phyloP scores from a whole-genome alignment of 2,888 invertebrate genomes.

The Unio pictorum region DNA sequence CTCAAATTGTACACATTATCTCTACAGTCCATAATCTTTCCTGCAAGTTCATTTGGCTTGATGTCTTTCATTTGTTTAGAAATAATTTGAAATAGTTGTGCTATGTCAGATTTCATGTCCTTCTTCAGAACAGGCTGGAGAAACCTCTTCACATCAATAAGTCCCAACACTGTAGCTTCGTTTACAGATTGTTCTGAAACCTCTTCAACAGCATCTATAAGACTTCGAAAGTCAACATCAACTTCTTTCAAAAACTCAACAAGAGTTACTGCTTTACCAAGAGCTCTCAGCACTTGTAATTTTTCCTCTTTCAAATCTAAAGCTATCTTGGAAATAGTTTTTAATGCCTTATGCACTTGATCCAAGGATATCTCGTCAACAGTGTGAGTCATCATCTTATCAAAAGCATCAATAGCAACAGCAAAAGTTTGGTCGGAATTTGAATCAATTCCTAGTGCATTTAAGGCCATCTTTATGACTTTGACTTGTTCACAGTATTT shows the following conservation, averaged over 20 bases:
- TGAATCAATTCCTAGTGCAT: background rate
- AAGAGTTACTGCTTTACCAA: slow-evolving; percentile 18
- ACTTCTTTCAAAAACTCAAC: slow-evolving; percentile 28
- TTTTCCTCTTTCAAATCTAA: slow-evolving; percentile 3
- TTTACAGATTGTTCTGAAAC: slow-evolving; percentile 45
- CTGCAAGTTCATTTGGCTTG: slow-evolving; percentile 16
- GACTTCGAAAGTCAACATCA: slow-evolving; percentile 42
- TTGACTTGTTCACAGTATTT: slow-evolving; percentile 4
- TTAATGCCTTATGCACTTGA: slow-evolving; percentile 12
- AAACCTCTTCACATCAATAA: slow-evolving; percentile 40
- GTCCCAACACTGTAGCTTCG: slow-evolving; percentile 41
- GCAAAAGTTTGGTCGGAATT: slow-evolving; percentile 8
- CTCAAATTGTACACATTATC: slow-evolving; percentile 37
- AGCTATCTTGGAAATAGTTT: background rate
- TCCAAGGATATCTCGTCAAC: slow-evolving; percentile 6
- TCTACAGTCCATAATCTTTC: slow-evolving; percentile 33
- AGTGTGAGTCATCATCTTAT: slow-evolving; percentile 8
- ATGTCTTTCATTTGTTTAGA: slow-evolving; percentile 13
- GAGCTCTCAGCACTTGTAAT: slow-evolving; percentile 14
- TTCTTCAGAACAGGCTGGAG: slow-evolving; percentile 25
- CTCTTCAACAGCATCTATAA: slow-evolving; percentile 50
- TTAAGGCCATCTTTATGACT: slow-evolving; percentile 5
- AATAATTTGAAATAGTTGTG: background rate
- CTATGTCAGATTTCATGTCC: slow-evolving; percentile 1
- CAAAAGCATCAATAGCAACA: slow-evolving; percentile 19